Evolutionary conservation across 2,888 invertebrate species (phyloP), one percentile per base, ranked within the genome.

Genomic region (Lypha dubia): DNA sequence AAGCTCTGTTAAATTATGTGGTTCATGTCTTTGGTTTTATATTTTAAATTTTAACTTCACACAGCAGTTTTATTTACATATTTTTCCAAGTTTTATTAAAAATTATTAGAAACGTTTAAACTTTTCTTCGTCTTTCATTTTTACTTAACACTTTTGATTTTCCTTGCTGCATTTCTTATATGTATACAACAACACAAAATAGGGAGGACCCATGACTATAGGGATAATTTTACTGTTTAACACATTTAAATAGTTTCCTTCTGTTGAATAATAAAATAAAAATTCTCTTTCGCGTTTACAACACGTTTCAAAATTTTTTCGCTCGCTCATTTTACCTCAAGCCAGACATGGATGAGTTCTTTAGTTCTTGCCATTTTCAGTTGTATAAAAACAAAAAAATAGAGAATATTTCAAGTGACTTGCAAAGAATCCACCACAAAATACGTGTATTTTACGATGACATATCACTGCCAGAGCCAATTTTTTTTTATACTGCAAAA

Each of bases 231-330:
- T 20, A 0, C n/a, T 53, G 15, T 53, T 68, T 28, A 32, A 75
- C 44, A 46, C 44, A 65, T 75, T 56, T 44, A 44, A 75, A 75
- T 56, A 56, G 63, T 22, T 56, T 44, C 44, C 44, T 44, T 56
- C 11, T 56, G 22, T 24, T 32, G 4, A 11, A 8, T 8, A 41
- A 44, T 65, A 41, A 7, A 24, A 28, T 4, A 53, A 28, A 0
- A 15, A 15, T 28, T n/a, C n/a, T 32, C 28, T 56, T 8, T 32
- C 9, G n/a, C 35, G 17, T 17, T 32, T 17, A 17, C 58, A 17
- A 4, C 13, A 11, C 11, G n/a, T 35, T 58, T 32, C 24, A 28
- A 28, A 28, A 49, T 17, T 6, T n/a, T 68, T 49, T 20, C 35
- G n/a, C 53, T 53, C 17, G 11, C 35, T 17, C 8, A 70, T 28